Evolutionary conservation across 2,888 invertebrate genomes (phyloP), one percentile per base, ranked within the genome.

Genomic region (Cotesia congregata): DNA sequence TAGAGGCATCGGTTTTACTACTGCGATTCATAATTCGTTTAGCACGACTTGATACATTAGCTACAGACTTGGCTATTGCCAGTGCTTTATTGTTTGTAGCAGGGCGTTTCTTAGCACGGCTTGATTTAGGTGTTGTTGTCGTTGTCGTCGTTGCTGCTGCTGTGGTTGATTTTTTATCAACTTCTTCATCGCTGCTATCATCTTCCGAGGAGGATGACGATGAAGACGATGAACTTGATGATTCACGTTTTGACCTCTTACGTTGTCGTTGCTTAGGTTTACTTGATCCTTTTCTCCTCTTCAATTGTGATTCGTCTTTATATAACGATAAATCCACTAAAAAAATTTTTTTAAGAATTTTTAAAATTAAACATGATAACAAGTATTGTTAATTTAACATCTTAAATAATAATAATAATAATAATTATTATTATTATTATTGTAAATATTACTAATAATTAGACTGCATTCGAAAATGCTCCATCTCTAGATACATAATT

Each of bases 311-410:
- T 90, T 96, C 96, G 88, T 95, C 95, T 87, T 93, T 95, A 90
- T 94, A 96, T 71, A 96, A 91, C 12, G 96, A 96, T 69, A 96
- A 91, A 88, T 96, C 96, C 92, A 96, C 96, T 96, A 90, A 72
- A 91, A 89, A 77, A 77, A 83, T 61, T 68, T 62, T 65, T 67
- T 71, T 38, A 62, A 59, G 15, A 61, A 67, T 64, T 72, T 38
- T 75, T 71, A 40, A 59, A 59, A 59, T 59, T 59, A 12, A 59
- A 59, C n/a, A 5, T 59, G 9, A 59, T 1, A 1, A 59, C 1
- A 59, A 59, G 5, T 12, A 59, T 5, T 12, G 12, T 9, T 9
- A 59, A 1, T 9, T 12, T 59, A 9, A 68, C 4, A 17, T 61
- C 72, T 40, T n/a, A n/a, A 17, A 17, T 17, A 17, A 17, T 17